Conservation (phyloP, 2,113 vertebrate genomes). For the Microtus richardsoni region DNA sequence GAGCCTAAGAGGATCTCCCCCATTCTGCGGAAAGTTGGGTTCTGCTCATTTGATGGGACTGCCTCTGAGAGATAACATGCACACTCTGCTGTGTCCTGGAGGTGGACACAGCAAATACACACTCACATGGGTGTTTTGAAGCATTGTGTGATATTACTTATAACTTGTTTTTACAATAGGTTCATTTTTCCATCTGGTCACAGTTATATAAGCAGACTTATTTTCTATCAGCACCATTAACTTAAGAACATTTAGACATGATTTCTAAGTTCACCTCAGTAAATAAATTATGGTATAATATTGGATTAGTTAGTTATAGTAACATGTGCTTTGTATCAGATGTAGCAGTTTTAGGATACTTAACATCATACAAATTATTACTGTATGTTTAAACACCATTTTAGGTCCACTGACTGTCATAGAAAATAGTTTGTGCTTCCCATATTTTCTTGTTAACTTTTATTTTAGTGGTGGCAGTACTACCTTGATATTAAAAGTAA, state of each 20-base stretch:
- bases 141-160: background rate
- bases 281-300: background rate
- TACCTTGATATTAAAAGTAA: constrained; percentile 45
- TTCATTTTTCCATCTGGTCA: background rate
- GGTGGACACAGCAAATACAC: background rate
- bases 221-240: background rate
- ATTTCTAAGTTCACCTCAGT: background rate
- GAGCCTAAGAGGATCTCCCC: background rate
- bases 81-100: background rate
- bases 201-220: background rate
- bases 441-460: background rate
- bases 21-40: constrained; percentile 41
- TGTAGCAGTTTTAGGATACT: background rate
- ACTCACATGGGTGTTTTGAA: background rate
- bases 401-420: background rate
- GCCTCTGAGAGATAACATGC: background rate
- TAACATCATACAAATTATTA: background rate
- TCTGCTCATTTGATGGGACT: background rate
- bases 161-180: background rate
- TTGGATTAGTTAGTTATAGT: background rate
- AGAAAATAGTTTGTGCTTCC: background rate
- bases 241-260: background rate
- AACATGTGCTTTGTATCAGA: background rate
- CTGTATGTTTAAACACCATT: background rate
- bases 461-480: constrained; percentile 34